Evolutionary conservation across 2,113 vertebrate genomes (phyloP), one percentile per base, ranked within the genome.

Genomic region (Amphiprion ocellaris): DNA sequence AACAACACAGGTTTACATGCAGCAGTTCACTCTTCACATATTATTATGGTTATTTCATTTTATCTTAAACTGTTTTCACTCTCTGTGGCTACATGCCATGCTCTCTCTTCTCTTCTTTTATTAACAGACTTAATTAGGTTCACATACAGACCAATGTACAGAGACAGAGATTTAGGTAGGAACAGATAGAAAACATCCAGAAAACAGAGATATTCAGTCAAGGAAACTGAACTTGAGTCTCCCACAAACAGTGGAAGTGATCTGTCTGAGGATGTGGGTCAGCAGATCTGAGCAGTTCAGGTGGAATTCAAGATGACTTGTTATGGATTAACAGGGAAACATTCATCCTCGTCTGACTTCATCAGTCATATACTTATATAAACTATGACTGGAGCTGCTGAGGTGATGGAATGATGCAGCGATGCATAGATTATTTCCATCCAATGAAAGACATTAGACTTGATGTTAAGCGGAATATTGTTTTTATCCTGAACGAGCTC

Each of bases 11-110:
- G 49, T 28, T 28, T 21, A 19, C 26, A 24, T 3, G 4, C 21
- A 50, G 12, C 4, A 55, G 33, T 21, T 64, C 19, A 21, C 50
- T 30, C 19, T 33, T 23, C 16, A 17, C n/a, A 30, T 23, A 50
- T 50, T 5, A 46, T 50, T 61, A 11, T 61, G 19, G 8, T 9
- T 60, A 30, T 37, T 50, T n/a, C 39, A 21, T 24, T 21, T 21
- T 21, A 69, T 23, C 58, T 3, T 30, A n/a, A 26, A 58, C 19
- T 67, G 1, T 67, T 2, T 19, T 49, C 19, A 10, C 68, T 73
- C 49, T 47, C 68, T 62, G 56, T 82, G 68, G 44, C 63, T 74
- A 63, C 56, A 15, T 28, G 50, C 39, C 23, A 37, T 11, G 21
- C 16, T 30, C 15, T 44, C 15, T 16, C 15, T 60, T 17, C 19